Conservation (phyloP, 2,888 invertebrate genomes). For the Selenia dentaria region DNA sequence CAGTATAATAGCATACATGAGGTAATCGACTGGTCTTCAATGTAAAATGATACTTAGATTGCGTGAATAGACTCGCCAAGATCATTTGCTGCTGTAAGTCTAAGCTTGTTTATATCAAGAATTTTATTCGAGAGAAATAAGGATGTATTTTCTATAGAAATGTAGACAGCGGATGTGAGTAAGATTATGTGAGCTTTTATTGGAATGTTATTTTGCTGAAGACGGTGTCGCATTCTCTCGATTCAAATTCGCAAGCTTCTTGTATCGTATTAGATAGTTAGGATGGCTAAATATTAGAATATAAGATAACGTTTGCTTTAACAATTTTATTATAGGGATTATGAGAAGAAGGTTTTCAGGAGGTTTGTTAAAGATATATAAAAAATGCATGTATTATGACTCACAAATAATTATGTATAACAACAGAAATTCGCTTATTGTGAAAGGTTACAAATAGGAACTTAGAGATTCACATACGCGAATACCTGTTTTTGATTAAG, state of each 20-base stretch:
- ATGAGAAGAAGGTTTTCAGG: too few relatives aligned
- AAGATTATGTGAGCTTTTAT: conserved; percentile 19
- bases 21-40: conserved; percentile 34
- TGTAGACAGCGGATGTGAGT: conserved; percentile 12
- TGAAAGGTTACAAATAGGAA: too few relatives aligned
- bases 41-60: conserved; percentile 36
- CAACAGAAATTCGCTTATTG: too few relatives aligned
- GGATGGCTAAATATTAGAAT: too few relatives aligned
- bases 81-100: conserved; percentile 12
- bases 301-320: too few relatives aligned
- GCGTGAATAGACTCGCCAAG: conserved; percentile 28
- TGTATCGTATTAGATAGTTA: too few relatives aligned
- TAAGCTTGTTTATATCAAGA: conserved; percentile 4
- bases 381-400: too few relatives aligned
- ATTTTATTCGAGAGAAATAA: conserved; percentile 23
- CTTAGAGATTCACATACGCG: too few relatives aligned
- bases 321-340: too few relatives aligned
- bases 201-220: conserved; percentile 31
- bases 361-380: too few relatives aligned
- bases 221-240: conserved; percentile 13
- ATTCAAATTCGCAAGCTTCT: neutral
- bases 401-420: too few relatives aligned
- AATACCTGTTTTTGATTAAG: too few relatives aligned
- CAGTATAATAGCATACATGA: conserved; percentile 24
- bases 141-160: conserved; percentile 22